phyloP scores from a whole-genome alignment of 2,113 vertebrate species.

The Labeo catla region DNA sequence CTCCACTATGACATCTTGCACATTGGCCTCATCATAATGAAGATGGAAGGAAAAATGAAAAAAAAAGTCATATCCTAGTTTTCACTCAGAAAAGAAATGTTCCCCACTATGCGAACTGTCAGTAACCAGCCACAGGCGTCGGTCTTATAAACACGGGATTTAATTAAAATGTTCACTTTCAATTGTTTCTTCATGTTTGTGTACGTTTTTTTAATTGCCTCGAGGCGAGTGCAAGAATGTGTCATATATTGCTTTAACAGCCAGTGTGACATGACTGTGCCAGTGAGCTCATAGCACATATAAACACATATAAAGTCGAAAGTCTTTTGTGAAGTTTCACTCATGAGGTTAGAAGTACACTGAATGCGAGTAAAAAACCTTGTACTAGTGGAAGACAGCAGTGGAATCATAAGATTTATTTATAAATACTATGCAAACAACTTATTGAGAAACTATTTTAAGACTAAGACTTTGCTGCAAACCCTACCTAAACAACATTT shows the following conservation, averaged over 20 bases:
- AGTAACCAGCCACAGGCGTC: constrained; percentile 52
- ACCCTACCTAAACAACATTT: neutral
- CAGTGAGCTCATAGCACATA: neutral
- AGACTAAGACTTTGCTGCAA: neutral
- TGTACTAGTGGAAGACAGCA: neutral
- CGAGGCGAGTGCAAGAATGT: constrained; percentile 51
- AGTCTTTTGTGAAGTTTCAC: neutral
- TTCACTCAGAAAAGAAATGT: neutral
- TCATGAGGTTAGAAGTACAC: neutral
- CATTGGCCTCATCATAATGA: constrained; percentile 52
- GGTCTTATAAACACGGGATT: constrained; percentile 57
- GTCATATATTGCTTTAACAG: constrained; percentile 50
- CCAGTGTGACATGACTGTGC: constrained; percentile 19
- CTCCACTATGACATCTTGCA: constrained; percentile 50
- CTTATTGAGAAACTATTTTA: neutral
- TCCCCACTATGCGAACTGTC: constrained; percentile 41
- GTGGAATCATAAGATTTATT: neutral
- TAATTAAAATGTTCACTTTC: constrained; percentile 56
- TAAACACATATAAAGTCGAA: neutral
- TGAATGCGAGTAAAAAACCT: neutral
- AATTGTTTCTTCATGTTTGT: constrained; percentile 59
- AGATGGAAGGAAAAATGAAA: constrained; percentile 19
- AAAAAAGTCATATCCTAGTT: constrained; percentile 5
- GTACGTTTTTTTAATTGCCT: constrained; percentile 60
- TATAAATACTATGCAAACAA: neutral